A percentile compares a stretch with the other conserved stretches of the same genome.
Conservation (phyloP, 2,888 invertebrate genomes). For the Cephalotes varians region DNA sequence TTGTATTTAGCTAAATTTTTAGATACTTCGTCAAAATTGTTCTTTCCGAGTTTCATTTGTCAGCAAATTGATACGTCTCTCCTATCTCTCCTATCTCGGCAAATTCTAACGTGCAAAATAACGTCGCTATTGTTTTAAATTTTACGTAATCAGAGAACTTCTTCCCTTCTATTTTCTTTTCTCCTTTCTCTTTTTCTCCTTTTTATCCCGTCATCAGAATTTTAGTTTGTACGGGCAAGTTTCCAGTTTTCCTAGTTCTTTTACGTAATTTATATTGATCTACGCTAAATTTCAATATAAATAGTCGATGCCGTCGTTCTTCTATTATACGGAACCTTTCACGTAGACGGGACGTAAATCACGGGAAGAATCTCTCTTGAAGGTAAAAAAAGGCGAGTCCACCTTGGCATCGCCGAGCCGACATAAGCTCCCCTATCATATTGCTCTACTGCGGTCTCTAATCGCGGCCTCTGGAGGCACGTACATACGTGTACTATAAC, state of each 20-base stretch:
- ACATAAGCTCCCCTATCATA: background rate
- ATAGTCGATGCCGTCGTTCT: background rate
- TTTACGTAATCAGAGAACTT: background rate
- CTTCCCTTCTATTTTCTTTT: background rate
- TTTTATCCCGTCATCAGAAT: background rate
- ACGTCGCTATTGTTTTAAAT: background rate
- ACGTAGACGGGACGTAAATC: background rate
- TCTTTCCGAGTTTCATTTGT: conserved; percentile 1
- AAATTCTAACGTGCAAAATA: background rate
- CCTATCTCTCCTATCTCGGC: background rate
- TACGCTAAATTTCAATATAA: background rate
- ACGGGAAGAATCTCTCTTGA: background rate
- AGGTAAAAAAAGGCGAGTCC: background rate
- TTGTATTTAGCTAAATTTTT: too few species aligned
- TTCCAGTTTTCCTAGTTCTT: background rate
- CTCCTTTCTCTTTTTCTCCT: background rate
- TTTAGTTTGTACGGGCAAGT: too few species aligned
- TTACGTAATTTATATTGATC: background rate
- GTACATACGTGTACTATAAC: conserved; percentile 56
- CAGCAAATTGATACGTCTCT: background rate
- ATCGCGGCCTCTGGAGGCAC: background rate
- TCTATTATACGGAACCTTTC: background rate
- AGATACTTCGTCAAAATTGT: too few species aligned
- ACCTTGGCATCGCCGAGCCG: background rate
- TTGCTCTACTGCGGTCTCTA: conserved; percentile 5